Evolutionary conservation across 2,113 vertebrate species (phyloP).

Genomic region (Elephas maximus): DNA sequence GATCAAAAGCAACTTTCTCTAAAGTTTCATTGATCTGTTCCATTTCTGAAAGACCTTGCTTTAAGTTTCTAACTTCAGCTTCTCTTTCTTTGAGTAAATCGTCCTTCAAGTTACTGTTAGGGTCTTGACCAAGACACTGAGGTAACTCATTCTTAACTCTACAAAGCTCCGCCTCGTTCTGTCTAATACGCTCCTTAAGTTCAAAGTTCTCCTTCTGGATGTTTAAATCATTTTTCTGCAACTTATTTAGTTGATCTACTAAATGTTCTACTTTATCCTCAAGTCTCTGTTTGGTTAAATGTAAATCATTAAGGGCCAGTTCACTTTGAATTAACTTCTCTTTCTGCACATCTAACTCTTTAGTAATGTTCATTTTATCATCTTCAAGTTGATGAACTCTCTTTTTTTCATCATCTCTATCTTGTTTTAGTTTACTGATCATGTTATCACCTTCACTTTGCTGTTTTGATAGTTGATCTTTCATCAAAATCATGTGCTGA

Average conservation of each 20-base stretch:
- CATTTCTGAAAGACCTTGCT: constrained; percentile 89
- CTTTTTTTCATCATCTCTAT: constrained; percentile 88
- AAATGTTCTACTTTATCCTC: constrained; percentile 90
- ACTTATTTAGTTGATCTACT: constrained; percentile 89
- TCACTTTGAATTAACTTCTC: constrained; percentile 92
- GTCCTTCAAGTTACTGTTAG: constrained; percentile 68
- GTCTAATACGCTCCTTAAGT: constrained; percentile 89
- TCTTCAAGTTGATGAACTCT: constrained; percentile 84
- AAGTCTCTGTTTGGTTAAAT: constrained; percentile 92
- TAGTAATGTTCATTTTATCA: constrained; percentile 87
- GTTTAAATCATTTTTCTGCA: constrained; percentile 87
- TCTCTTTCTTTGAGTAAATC: constrained; percentile 87
- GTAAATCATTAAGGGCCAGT: constrained; percentile 92
- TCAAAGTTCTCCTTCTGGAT: constrained; percentile 88
- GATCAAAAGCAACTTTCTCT: constrained; percentile 90
- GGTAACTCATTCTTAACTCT: constrained; percentile 84
- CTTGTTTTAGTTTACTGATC: constrained; percentile 86
- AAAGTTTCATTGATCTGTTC: constrained; percentile 89
- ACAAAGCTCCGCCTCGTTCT: constrained; percentile 89
- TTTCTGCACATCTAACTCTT: constrained; percentile 91
- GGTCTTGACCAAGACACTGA: constrained; percentile 77
- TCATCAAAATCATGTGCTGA: constrained; percentile 95
- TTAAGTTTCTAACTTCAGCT: constrained; percentile 89
- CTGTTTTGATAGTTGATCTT: constrained; percentile 94
- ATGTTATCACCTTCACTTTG: constrained; percentile 89